These are phyloP conservation scores for Lepidotrigona ventralis DNA, from an alignment of 1,140 invertebrate genomes.

Conservation along the genomic window DNA sequence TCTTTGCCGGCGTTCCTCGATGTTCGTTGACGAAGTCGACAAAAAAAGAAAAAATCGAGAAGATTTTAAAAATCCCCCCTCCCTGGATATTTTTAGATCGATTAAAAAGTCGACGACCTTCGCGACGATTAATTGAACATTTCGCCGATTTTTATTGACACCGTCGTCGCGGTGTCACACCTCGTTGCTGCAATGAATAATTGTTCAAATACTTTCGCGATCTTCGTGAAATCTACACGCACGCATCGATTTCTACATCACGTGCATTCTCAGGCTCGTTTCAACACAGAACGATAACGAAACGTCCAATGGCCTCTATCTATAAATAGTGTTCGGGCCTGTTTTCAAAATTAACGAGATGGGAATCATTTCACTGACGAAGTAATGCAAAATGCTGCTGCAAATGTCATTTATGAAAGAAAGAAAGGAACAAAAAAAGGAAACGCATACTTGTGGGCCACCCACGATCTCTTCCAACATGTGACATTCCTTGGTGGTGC, in stretches of 20 bases:
- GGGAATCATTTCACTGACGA: too few relatives aligned
- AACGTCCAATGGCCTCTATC: too few relatives aligned
- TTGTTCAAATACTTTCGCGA: too few relatives aligned
- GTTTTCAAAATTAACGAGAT: neutral
- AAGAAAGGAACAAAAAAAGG: neutral
- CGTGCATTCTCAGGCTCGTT: too few relatives aligned
- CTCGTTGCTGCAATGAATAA: neutral
- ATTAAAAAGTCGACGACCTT: neutral
- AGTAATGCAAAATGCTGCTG: too few relatives aligned
- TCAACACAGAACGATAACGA: too few relatives aligned
- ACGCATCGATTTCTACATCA: too few relatives aligned
- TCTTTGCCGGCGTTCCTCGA: neutral
- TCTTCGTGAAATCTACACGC: too few relatives aligned
- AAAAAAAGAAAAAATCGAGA: too few relatives aligned
- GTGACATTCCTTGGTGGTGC: slow-evolving; percentile 90
- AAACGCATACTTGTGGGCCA: slow-evolving; percentile 84
- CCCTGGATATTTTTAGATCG: slow-evolving; percentile 18
- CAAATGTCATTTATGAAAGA: neutral
- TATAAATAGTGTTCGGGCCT: neutral
- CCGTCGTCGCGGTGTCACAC: neutral
- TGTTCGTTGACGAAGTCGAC: neutral
- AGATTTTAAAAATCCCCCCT: too few relatives aligned
- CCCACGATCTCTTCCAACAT: slow-evolving; percentile 90
- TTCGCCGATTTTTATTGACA: slow-evolving; percentile 11
- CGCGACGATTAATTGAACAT: neutral